phyloP scores from a whole-genome alignment of 92 coral and sea anemone species.

The Bergia sp. region DNA sequence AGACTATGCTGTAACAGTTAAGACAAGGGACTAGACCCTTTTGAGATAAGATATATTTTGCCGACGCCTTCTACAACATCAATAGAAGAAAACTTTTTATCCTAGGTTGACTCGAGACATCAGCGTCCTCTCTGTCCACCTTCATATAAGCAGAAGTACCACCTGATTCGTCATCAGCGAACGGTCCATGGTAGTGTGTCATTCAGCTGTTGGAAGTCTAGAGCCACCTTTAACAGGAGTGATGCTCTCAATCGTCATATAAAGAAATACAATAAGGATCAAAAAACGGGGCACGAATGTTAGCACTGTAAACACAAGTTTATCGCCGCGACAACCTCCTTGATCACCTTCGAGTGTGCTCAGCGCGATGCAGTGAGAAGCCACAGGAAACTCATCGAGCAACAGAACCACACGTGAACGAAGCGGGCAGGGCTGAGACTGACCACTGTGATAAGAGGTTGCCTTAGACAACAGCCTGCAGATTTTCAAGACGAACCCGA shows the following conservation, averaged over 20 bases:
- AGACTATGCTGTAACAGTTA: too few species aligned
- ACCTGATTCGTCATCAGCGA: conserved; percentile 35
- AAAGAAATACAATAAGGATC: conserved; percentile 10
- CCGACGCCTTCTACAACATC: too few species aligned
- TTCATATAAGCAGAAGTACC: conserved; percentile 25
- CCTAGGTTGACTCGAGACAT: too few species aligned
- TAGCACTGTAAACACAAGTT: conserved; percentile 14
- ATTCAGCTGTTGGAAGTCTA: conserved; percentile 35
- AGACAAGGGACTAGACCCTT: too few species aligned
- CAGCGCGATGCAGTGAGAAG: too few species aligned
- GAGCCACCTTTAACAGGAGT: conserved; percentile 20
- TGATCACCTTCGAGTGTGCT: background rate
- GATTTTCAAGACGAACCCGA: conserved; percentile 29
- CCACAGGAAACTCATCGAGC: too few species aligned
- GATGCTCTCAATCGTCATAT: conserved; percentile 46
- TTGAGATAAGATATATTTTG: too few species aligned
- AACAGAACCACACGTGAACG: too few species aligned
- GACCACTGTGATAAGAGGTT: background rate
- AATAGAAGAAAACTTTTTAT: too few species aligned
- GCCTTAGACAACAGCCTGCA: conserved; percentile 10
- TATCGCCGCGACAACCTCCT: conserved; percentile 38
- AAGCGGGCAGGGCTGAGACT: background rate
- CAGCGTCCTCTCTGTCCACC: too few species aligned
- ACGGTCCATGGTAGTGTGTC: conserved; percentile 25
- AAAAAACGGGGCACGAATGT: conserved; percentile 6